These are phyloP conservation scores for Campoplex nolae DNA, from an alignment of 2,888 invertebrate genomes.

Conservation along the genomic window DNA sequence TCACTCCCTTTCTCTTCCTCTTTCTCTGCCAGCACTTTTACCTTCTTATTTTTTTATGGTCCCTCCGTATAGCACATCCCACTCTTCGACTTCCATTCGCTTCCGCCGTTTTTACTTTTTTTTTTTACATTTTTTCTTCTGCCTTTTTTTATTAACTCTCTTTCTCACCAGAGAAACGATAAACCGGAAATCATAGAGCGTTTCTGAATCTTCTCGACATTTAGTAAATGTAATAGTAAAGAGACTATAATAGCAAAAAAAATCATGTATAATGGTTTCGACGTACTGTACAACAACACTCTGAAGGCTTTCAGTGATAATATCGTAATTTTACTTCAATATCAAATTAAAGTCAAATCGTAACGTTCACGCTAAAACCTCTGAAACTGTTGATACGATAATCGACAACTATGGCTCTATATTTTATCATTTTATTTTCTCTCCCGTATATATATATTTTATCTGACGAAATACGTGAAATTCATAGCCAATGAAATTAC, in stretches of 20 bases:
- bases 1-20: neutral
- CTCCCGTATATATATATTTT: too few species aligned
- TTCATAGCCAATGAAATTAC: too few species aligned
- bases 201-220: neutral
- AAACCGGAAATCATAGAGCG: neutral
- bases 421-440: too few species aligned
- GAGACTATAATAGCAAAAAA: neutral
- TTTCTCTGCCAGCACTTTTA: neutral
- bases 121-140: neutral
- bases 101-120: neutral
- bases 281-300: neutral
- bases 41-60: neutral
- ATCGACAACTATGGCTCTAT: too few species aligned
- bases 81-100: conserved; percentile 6
- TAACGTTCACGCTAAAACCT: neutral
- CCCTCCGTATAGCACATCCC: neutral
- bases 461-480: too few species aligned
- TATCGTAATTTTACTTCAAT: neutral
- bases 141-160: neutral
- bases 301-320: neutral
- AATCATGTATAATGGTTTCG: neutral
- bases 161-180: neutral
- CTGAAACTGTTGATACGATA: neutral
- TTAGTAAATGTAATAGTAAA: too few species aligned
- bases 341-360: neutral